Evolutionary conservation across 1,140 invertebrate genomes (phyloP), one percentile per base, ranked within the genome.

Genomic region (Halyomorpha halys): DNA sequence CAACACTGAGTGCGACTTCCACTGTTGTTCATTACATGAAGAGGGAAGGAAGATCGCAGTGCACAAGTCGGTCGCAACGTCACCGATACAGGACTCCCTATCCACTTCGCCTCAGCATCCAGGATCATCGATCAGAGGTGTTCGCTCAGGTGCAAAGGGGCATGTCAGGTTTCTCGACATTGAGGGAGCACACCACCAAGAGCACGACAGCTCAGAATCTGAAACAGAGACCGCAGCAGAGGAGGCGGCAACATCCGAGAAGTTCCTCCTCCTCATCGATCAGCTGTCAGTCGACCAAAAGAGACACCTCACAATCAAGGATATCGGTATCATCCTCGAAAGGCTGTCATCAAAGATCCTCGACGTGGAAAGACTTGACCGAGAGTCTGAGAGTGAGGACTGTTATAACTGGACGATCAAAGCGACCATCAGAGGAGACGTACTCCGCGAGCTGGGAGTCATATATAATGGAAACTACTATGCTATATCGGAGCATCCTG

Each of bases 381-480:
- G 91, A 25, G 91, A 94, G 73, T 89, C 84, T 68, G 91, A 94
- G 74, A 89, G 86, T 73, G 87, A 90, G 73, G 90, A 94, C 74
- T 91, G 89, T 74, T 91, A 92, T 79, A 92, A 92, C 76, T 94
- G 91, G 91, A 92, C 90, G 72, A 91, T 92, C 77, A 91, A 90
- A 76, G 91, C 92, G 56, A 90, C 91, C 68, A 94, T 95, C 69
- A 80, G 90, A 53, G 91, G 91, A 53, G 90, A 94, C 74, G 87
- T 90, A 68, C 76, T 94, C 65, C 80, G 90, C 56, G 91, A 95
- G 76, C 80, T 94, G 54, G 92, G 92, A 49, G 89, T 96, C 62
- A 90, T 95, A 72, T 96, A 96, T 76, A 94, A 94, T 79, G 91
- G 91, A 45, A 94, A 92, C 76, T 96, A 93, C 78, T 94, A 95